These are phyloP conservation scores for Hypothenemus hampei DNA, from an alignment of 1,140 invertebrate genomes.

Conservation along the genomic window DNA sequence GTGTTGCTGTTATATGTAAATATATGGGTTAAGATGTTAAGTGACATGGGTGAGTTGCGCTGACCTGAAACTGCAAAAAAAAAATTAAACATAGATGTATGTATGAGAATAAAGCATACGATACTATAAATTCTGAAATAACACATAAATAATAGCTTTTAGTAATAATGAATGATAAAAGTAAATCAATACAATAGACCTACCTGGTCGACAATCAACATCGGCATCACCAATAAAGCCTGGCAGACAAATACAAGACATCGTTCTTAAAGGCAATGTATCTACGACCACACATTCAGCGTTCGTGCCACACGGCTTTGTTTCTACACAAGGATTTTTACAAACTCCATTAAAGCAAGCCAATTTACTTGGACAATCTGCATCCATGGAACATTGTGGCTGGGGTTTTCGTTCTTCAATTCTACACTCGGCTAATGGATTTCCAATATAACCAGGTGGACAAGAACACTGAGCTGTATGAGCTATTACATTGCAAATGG, in stretches of 20 bases:
- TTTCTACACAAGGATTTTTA: slow-evolving; percentile 73
- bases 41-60: slow-evolving; percentile 5
- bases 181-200: slow-evolving; percentile 21
- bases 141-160: no score
- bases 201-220: slow-evolving; percentile 72
- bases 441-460: slow-evolving; percentile 74
- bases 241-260: slow-evolving; percentile 78
- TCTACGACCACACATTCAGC: slow-evolving; percentile 78
- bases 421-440: slow-evolving; percentile 64
- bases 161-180: no score
- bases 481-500: slow-evolving; percentile 70
- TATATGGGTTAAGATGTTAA: slow-evolving; percentile 7
- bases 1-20: slow-evolving; percentile 33
- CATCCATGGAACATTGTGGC: slow-evolving; percentile 72
- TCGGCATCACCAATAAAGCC: slow-evolving; percentile 81
- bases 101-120: no score
- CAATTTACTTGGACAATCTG: slow-evolving; percentile 76
- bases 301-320: slow-evolving; percentile 73
- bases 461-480: slow-evolving; percentile 76
- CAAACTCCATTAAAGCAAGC: slow-evolving; percentile 78
- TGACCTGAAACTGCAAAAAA: slow-evolving; percentile 23
- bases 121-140: no score
- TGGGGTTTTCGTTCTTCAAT: slow-evolving; percentile 48
- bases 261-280: slow-evolving; percentile 77
- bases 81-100: not conserved